Base-by-base conservation (phyloP, 1,140 invertebrate genomes). In the Maniola jurtina region DNA sequence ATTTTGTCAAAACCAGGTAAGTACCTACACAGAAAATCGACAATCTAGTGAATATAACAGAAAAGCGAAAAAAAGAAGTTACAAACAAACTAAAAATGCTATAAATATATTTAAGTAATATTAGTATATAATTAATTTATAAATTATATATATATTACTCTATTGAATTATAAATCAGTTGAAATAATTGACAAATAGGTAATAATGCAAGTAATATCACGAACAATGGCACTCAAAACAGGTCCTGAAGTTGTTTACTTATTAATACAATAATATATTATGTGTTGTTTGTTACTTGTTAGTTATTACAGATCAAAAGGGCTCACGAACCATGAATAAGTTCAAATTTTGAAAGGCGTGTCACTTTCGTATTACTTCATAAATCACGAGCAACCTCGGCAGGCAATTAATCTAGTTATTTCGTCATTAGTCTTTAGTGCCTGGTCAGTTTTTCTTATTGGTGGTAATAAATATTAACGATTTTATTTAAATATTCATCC, bases 281-380 rank as follows among this genome's bases (percentile, higher is more conserved):
- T 25, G 25, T 25, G 25, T 25, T 2, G 25, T 52, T 25, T 2
- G 25, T 52, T 7, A 11, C 5, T 38, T 54, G 42, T 42, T 7
- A 11, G 0, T 38, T 54, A 34, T 42, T 54, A 35, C 35, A 38
- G 10, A 48, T 16, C 14, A 40, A 64, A 55, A 64, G 62, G 54
- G 54, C 62, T 56, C 62, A 64, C 62, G 62, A 47, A 47, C 50
- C 42, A 64, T 64, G 62, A 64, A 64, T 64, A 64, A 57, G 62
- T 52, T 64, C 57, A 47, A 54, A 57, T 64, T 64, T 64, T 64
- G 52, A 64, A 64, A 64, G 54, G 54, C 62, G 54, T 57, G 62
- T 56, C 54, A 38, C 62, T 64, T 57, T 64, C 62, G 34, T 57
- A 57, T 56, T 57, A 56, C 62, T 57, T 57, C 52, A 57, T 64